These are phyloP conservation scores for Ophioninae sp. DNA, from an alignment of 2,888 invertebrate species.

Conservation along the genomic window DNA sequence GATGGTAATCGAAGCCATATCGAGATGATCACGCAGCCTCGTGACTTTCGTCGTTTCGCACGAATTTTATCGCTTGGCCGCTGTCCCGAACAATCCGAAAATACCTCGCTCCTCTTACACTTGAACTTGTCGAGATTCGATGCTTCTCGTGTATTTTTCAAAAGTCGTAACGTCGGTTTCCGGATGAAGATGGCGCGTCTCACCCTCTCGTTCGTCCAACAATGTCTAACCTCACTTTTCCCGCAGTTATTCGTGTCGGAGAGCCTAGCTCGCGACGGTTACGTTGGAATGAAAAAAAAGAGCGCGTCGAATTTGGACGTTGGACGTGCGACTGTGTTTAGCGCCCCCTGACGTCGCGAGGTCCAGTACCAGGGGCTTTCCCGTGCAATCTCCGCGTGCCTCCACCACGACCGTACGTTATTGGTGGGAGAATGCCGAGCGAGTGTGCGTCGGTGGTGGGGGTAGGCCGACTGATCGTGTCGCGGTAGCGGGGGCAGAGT, in stretches of 20 bases:
- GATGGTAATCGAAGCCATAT: background rate
- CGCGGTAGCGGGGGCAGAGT: background rate
- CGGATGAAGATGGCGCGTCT: background rate
- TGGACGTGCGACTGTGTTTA: background rate
- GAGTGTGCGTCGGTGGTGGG: conserved; percentile 12
- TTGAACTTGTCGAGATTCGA: background rate
- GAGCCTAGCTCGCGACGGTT: background rate
- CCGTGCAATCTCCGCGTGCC: conserved; percentile 36
- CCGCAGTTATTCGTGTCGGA: background rate
- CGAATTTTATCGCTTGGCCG: background rate
- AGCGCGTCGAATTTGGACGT: conserved; percentile 7
- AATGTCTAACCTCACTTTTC: background rate
- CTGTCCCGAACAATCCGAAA: background rate
- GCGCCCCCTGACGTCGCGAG: conserved; percentile 43
- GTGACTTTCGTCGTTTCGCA: background rate
- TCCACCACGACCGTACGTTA: background rate
- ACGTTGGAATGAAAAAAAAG: conserved; percentile 6
- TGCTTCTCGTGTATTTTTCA: background rate
- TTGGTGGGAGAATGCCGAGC: background rate
- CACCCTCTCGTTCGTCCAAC: background rate
- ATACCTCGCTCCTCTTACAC: background rate
- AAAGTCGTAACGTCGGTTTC: background rate
- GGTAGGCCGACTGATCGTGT: no score
- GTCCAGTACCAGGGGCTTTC: conserved; percentile 47
- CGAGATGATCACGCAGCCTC: background rate